A percentile compares a stretch with the other conserved stretches of the same genome.
Evolutionary conservation across 2,113 vertebrate species (phyloP).

Genomic region (Trachemys scripta): DNA sequence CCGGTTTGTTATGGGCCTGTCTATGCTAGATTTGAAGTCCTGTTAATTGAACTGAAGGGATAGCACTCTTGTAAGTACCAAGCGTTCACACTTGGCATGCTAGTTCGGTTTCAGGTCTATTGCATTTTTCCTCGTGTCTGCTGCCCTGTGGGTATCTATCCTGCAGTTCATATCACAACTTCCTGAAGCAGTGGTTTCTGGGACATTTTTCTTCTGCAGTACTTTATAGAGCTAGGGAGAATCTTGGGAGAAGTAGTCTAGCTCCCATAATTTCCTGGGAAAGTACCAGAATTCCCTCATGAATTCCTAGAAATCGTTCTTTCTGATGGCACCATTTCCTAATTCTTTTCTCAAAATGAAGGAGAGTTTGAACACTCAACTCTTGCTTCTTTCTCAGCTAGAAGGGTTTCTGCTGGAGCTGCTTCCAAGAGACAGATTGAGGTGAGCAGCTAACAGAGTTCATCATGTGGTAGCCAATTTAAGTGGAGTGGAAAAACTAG

Average conservation of each 20-base stretch:
- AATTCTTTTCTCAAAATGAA: background rate
- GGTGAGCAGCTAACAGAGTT: background rate
- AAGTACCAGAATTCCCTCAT: background rate
- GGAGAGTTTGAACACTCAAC: background rate
- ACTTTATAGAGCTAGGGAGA: background rate
- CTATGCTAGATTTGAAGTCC: conserved; percentile 16
- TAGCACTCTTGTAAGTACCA: background rate
- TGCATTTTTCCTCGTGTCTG: background rate
- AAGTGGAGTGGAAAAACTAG: background rate
- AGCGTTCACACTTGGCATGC: background rate
- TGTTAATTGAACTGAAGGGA: background rate
- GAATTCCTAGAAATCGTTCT: background rate
- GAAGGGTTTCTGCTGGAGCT: background rate
- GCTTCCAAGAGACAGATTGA: background rate
- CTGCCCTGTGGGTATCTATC: background rate
- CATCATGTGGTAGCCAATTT: background rate
- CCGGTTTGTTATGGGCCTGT: conserved; percentile 27
- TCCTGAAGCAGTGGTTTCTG: background rate
- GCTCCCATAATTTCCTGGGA: background rate
- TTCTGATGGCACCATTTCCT: background rate
- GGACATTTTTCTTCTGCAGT: background rate
- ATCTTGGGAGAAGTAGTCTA: background rate
- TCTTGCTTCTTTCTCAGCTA: background rate
- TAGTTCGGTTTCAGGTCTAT: background rate
- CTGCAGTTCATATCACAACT: background rate